Percentiles rank a stretch among this genome's conserved stretches.
Conservation (phyloP, 2,113 vertebrate genomes). For the Psophia crepitans region DNA sequence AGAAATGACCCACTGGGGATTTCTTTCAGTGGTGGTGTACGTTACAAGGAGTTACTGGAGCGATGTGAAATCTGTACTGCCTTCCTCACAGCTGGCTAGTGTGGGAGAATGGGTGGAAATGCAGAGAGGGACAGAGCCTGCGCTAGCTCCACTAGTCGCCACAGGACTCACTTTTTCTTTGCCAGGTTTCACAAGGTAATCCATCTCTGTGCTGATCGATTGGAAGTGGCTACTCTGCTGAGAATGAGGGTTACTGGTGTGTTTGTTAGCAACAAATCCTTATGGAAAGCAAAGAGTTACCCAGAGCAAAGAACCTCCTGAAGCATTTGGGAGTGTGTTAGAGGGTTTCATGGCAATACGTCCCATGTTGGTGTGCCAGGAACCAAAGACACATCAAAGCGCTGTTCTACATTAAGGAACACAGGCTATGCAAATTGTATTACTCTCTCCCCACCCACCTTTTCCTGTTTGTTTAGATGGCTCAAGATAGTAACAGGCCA, state of each 20-base stretch:
- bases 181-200: not conserved
- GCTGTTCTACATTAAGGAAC: not conserved
- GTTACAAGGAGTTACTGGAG: not conserved
- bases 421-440: not conserved
- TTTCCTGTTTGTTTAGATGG: constrained; percentile 30
- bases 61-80: not conserved
- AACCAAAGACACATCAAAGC: not conserved
- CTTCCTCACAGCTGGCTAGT: not conserved
- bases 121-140: not conserved
- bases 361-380: not conserved
- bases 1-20: not conserved
- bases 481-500: not conserved
- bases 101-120: not conserved
- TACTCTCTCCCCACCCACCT: not conserved
- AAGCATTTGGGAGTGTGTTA: not conserved
- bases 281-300: not conserved
- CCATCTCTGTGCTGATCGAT: not conserved
- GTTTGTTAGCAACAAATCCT: not conserved
- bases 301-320: not conserved
- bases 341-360: not conserved
- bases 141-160: not conserved
- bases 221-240: not conserved
- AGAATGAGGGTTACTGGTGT: not conserved
- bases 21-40: not conserved
- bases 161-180: not conserved